These are phyloP conservation scores for Drosophila bifasciata DNA, from an alignment of 1,140 invertebrate species.

Conservation along the genomic window DNA sequence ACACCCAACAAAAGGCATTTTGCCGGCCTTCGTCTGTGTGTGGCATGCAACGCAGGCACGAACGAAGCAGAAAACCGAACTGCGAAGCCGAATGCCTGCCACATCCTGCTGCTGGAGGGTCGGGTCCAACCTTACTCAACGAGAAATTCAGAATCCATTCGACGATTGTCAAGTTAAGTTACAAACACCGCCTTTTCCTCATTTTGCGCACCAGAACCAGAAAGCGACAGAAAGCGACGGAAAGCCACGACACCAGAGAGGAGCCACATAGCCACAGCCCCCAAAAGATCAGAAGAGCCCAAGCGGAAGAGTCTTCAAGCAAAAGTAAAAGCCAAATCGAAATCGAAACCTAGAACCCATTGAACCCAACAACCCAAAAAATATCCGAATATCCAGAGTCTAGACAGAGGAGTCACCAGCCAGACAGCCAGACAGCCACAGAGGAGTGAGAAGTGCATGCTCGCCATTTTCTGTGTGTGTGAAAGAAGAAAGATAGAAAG, in stretches of 20 bases:
- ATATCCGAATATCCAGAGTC: constrained; percentile 9
- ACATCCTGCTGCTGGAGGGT: constrained; percentile 21
- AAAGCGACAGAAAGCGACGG: constrained; percentile 34
- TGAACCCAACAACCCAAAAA: constrained; percentile 2
- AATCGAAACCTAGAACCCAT: constrained; percentile 9
- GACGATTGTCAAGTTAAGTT: constrained; percentile 81
- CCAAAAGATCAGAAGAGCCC: constrained; percentile 24
- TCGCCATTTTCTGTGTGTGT: constrained; percentile 46
- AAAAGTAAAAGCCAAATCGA: constrained; percentile 25
- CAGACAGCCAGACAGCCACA: constrained; percentile 28
- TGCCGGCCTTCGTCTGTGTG: constrained; percentile 42
- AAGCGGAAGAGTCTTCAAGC: constrained; percentile 49
- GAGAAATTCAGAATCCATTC: constrained; percentile 82
- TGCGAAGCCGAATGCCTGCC: constrained; percentile 34
- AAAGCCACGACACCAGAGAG: too few species aligned
- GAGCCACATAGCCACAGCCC: constrained; percentile 39
- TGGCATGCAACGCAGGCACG: constrained; percentile 21
- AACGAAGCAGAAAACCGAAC: constrained; percentile 29
- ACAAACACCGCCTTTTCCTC: constrained; percentile 69
- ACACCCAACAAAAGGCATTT: constrained; percentile 33
- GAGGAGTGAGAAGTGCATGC: constrained; percentile 26
- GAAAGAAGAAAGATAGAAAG: constrained; percentile 5
- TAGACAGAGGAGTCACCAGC: constrained; percentile 22
- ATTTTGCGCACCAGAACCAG: constrained; percentile 68
- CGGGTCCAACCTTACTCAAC: constrained; percentile 76